Evolutionary conservation across 2,113 vertebrate genomes (phyloP), one percentile per base, ranked within the genome.

Genomic region (Panthera leo): DNA sequence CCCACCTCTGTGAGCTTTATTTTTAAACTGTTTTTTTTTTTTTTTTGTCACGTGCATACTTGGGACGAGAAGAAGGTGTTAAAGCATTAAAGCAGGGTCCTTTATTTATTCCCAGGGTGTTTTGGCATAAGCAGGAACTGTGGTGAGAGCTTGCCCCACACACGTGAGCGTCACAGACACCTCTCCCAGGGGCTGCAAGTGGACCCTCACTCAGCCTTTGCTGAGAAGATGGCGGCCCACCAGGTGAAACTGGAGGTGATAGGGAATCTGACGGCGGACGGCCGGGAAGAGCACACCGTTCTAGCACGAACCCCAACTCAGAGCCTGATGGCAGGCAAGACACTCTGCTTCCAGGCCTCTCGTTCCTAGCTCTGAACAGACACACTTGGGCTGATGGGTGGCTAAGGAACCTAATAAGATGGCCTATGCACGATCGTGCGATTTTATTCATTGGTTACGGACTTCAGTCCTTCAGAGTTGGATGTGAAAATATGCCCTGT

Each of bases 61-160:
- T 80, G n/a, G 67, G 93, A 93, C 0, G 13, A 87, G 86, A 58
- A 86, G 53, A 96, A 97, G 85, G 96, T 97, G 97, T 95, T 78
- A 91, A 65, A 61, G 16, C 23, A 4, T 95, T 78, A 91, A 65
- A 61, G 16, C 23, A 4, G 75, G 61, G 91, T 94, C 29, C 29
- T 96, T 94, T 97, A 94, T 98, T 97, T 98, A 95, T 94, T 97
- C 85, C 73, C 29, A 34, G 93, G 94, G 97, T 97, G 86, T 96
- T 90, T 61, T 63, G 71, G 93, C 91, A 97, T 87, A 95, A 96
- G 84, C 79, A 98, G 93, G 85, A 97, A 89, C 53, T 48, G 55
- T 29, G 18, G 94, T 45, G 48, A 94, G 94, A 97, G 94, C 51
- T 94, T 94, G 73, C 91, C 91, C 96, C 34, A 42, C 45, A 48